These are phyloP conservation scores for Elysia chlorotica DNA, from an alignment of 1,140 invertebrate genomes.

Conservation along the genomic window DNA sequence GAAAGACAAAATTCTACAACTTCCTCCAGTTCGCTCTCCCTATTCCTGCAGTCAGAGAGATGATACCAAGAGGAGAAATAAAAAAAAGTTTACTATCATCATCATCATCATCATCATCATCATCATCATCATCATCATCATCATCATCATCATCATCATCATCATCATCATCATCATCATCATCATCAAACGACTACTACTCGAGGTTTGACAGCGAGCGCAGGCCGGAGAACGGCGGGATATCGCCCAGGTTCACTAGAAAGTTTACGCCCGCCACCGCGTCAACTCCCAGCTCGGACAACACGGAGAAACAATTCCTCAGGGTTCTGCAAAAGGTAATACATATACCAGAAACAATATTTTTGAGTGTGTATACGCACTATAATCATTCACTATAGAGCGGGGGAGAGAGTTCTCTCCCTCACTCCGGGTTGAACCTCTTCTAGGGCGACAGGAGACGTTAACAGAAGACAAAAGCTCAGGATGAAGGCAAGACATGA, in stretches of 20 bases:
- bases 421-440: no score
- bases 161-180: constrained; percentile 20
- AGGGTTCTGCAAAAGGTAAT: constrained; percentile 67
- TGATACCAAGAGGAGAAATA: no score
- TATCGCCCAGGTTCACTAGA: constrained; percentile 46
- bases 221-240: constrained; percentile 51
- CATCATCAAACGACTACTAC: constrained; percentile 38
- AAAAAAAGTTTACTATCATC: background rate
- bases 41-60: no score
- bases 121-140: constrained; percentile 9
- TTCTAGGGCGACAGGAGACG: no score
- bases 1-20: no score
- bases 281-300: constrained; percentile 27
- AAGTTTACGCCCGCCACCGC: constrained; percentile 29
- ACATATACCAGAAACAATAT: no score
- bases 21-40: no score
- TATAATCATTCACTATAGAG: no score
- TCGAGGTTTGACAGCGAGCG: constrained; percentile 41
- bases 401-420: no score
- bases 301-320: constrained; percentile 69
- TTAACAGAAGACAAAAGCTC: no score
- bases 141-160: constrained; percentile 17
- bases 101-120: constrained; percentile 4
- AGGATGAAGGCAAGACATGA: no score
- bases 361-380: no score